Evolutionary conservation across 2,888 invertebrate species (phyloP).

Genomic region (Scaeva pyrastri): DNA sequence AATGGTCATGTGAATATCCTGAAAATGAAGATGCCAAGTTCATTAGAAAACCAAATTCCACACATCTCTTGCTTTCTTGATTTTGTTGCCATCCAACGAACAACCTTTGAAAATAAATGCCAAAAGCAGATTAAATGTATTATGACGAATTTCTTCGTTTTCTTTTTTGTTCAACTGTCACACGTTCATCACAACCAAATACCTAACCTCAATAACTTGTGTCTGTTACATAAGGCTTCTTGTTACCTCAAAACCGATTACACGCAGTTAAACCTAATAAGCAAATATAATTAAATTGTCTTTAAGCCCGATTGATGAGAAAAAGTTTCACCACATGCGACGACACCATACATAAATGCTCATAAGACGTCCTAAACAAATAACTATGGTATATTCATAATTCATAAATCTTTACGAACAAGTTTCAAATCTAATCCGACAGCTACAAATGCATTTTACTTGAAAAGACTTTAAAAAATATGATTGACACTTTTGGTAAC

Average conservation of each 20-base stretch:
- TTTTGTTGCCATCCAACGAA: background rate
- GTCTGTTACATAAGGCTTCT: background rate
- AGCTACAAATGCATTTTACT: conserved; percentile 22
- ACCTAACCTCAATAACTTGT: background rate
- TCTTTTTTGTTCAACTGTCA: background rate
- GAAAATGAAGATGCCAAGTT: too few relatives aligned
- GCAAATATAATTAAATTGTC: background rate
- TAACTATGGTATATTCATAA: background rate
- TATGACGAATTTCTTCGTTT: background rate
- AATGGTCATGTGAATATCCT: too few relatives aligned
- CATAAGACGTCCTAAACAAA: background rate
- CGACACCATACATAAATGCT: background rate
- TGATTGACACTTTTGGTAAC: conserved; percentile 21
- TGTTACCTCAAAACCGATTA: background rate
- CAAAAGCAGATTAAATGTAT: background rate
- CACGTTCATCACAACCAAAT: background rate
- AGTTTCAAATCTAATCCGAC: conserved; percentile 28
- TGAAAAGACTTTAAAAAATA: background rate
- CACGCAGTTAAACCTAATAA: too few relatives aligned
- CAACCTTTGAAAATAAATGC: background rate
- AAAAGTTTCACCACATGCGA: conserved; percentile 1
- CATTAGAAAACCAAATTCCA: too few relatives aligned
- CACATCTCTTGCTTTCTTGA: too few relatives aligned
- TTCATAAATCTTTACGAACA: background rate
- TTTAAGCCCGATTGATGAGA: background rate